Evolutionary conservation across 2,888 invertebrate genomes (phyloP), one percentile per base, ranked within the genome.

Genomic region (Tillus elongatus): DNA sequence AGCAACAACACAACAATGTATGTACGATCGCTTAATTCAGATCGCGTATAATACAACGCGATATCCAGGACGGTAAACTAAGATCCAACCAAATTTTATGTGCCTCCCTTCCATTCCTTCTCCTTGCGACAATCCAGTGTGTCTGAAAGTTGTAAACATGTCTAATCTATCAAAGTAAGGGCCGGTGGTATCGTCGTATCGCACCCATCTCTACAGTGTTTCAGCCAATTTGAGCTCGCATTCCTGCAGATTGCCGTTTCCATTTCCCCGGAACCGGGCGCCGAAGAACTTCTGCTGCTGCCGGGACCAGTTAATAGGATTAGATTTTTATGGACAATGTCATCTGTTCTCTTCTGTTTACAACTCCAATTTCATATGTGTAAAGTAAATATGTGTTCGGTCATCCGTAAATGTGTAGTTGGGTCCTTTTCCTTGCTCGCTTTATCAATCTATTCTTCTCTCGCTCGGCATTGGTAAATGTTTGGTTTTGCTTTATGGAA

Each of bases 301-400:
- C 42, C 41, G 47, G 51, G 52, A 54, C 54, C 49, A 59, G 55
- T 55, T 62, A 64, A 64, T 62, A 62, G 58, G 61, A 64, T 64
- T 64, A 63, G 59, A 64, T 61, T 64, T 64, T 64, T 64, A 64
- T 63, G 61, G 61, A 56, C 57, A 58, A 50, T 59, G 60, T 62
- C 63, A 59, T 63, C 57, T 62, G 63, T 58, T 60, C 56, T 52
- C 47, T 53, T 52, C 48, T 54, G 56, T 58, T 60, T 57, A 56
- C 57, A 56, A 52, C 56, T 50, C 50, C 54, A 49, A 51, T 52
- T 51, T 46, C 48, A 47, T 45, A 49, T 53, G 53, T 52, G 48
- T 41, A 52, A 50, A 51, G 52, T 51, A 54, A 57, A 55, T 56
- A 55, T 53, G 56, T 52, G 50, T 50, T 51, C 47, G 40, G 49